These are phyloP conservation scores for Pheosia tremula DNA, from an alignment of 2,888 invertebrate genomes.

Conservation along the genomic window DNA sequence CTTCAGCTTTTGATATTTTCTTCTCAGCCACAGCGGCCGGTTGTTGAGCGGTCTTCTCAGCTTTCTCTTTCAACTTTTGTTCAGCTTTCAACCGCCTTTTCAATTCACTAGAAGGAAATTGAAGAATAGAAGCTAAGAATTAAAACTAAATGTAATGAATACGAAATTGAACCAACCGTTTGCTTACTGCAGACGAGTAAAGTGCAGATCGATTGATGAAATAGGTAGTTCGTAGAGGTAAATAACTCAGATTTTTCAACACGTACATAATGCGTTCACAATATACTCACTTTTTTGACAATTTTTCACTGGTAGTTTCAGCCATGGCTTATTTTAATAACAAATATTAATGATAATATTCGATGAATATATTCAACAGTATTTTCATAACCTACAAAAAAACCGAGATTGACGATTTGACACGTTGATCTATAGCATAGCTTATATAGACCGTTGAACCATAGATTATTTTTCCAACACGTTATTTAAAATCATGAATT, in stretches of 20 bases:
- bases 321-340: conserved; percentile 70
- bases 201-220: conserved; percentile 52
- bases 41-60: conserved; percentile 87
- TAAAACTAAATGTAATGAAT: conserved; percentile 18
- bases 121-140: conserved; percentile 45
- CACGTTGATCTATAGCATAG: conserved; percentile 18
- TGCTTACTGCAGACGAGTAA: conserved; percentile 58
- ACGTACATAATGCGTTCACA: conserved; percentile 58
- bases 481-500: no score
- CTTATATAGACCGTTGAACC: no score
- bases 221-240: conserved; percentile 51
- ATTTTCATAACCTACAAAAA: conserved; percentile 36
- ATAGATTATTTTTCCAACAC: no score
- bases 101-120: conserved; percentile 89
- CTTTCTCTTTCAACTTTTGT: conserved; percentile 96
- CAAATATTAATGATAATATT: conserved; percentile 7
- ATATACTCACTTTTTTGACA: conserved; percentile 89
- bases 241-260: conserved; percentile 47
- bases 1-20: conserved; percentile 74
- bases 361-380: conserved; percentile 10
- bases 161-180: conserved; percentile 68
- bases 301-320: conserved; percentile 83
- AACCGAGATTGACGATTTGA: conserved; percentile 16
- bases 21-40: conserved; percentile 62
- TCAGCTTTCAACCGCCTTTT: conserved; percentile 96